Percentiles rank a stretch among this genome's conserved stretches.
Conservation (phyloP, 2,888 invertebrate genomes). For the Netelia virgata region DNA sequence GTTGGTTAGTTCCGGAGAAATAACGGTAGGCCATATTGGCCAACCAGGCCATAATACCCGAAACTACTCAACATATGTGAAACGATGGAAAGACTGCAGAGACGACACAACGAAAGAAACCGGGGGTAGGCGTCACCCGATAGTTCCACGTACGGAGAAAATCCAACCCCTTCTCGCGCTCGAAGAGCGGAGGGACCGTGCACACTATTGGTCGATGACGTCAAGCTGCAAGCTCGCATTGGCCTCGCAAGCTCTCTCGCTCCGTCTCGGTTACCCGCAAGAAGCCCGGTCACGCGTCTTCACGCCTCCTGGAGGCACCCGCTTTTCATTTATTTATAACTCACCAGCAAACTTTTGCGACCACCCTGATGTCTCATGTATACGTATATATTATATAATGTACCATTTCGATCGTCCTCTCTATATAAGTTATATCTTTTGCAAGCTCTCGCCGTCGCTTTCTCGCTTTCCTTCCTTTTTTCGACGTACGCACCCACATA, state of each 20-base stretch:
- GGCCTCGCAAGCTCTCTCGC: conserved; percentile 58
- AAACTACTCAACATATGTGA: conserved; percentile 15
- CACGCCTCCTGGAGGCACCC: conserved; percentile 42
- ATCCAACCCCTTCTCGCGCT: conserved; percentile 68
- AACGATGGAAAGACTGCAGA: conserved; percentile 23
- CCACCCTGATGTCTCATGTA: conserved; percentile 21
- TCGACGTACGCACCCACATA: neutral
- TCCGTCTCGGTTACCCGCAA: conserved; percentile 31
- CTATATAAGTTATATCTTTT: neutral
- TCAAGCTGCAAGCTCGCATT: conserved; percentile 68
- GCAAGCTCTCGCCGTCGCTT: neutral
- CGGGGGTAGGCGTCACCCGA: conserved; percentile 67
- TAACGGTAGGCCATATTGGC: neutral
- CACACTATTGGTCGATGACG: conserved; percentile 61
- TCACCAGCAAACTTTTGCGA: conserved; percentile 32
- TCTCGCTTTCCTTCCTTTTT: neutral
- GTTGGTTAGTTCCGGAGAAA: neutral
- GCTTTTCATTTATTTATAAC: conserved; percentile 61
- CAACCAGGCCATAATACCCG: too few relatives aligned
- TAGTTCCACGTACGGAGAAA: conserved; percentile 64
- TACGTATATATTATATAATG: neutral
- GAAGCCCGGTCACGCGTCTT: conserved; percentile 26
- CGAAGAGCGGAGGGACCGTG: conserved; percentile 49
- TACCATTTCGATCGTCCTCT: neutral
- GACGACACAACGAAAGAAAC: conserved; percentile 45